These are phyloP conservation scores for Basileuterus tristriatus DNA, from an alignment of 2,797 vertebrate genomes.

Conservation along the genomic window DNA sequence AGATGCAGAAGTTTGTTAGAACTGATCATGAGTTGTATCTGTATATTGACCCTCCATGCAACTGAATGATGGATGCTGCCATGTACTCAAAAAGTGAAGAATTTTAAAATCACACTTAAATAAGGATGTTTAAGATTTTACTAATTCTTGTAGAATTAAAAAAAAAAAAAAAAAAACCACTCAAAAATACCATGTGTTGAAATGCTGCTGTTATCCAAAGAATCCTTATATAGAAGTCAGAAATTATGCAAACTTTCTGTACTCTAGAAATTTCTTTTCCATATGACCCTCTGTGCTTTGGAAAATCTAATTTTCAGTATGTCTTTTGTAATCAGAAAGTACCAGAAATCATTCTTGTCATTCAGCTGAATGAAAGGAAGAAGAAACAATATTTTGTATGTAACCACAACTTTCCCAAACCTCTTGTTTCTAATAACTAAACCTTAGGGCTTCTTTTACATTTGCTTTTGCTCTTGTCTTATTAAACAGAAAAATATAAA, in stretches of 20 bases:
- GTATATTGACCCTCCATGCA: neutral
- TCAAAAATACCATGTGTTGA: accelerated
- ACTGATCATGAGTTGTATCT: neutral
- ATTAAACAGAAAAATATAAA: neutral
- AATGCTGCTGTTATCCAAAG: neutral
- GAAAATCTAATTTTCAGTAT: neutral
- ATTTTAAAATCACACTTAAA: neutral
- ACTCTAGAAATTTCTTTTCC: neutral
- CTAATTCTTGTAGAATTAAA: neutral
- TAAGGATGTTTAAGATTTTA: neutral
- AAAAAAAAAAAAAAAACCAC: too few relatives aligned
- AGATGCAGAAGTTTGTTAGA: neutral
- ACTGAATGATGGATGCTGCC: neutral
- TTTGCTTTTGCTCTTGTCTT: neutral
- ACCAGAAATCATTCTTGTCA: neutral
- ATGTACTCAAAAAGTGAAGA: neutral
- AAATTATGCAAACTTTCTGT: neutral
- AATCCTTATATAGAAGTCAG: neutral
- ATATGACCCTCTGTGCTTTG: neutral
- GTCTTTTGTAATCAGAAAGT: neutral
- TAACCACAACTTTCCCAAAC: neutral
- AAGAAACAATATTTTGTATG: neutral
- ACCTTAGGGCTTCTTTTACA: accelerated
- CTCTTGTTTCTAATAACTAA: neutral
- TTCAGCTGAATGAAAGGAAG: neutral